phyloP scores from a whole-genome alignment of 1,140 invertebrate genomes.

The Cotesia chilonis region DNA sequence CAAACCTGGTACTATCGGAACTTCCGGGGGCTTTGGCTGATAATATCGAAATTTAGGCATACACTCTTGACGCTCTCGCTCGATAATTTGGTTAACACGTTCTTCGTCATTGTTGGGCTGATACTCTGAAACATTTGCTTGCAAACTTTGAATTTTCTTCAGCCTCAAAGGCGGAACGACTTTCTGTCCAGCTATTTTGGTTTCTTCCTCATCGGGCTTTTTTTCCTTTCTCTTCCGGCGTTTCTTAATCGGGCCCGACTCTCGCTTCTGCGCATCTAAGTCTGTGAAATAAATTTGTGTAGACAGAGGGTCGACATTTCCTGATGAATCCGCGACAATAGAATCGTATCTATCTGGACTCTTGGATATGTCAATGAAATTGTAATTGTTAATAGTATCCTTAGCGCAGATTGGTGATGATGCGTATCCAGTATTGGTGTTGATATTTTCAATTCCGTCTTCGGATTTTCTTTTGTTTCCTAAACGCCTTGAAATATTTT shows the following conservation, averaged over 20 bases:
- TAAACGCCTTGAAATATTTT: conserved; percentile 12
- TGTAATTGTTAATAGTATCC: neutral
- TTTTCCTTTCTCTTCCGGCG: conserved; percentile 22
- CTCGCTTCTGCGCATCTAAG: neutral
- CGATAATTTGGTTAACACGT: neutral
- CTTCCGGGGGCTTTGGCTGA: neutral
- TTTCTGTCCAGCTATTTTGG: conserved; percentile 30
- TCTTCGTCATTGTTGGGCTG: neutral
- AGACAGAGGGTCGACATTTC: neutral
- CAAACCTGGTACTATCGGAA: conserved; percentile 1
- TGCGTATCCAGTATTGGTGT: neutral
- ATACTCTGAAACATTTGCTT: neutral
- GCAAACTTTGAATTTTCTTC: conserved; percentile 47
- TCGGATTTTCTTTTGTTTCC: conserved; percentile 11
- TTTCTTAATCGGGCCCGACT: neutral
- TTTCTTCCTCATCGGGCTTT: conserved; percentile 11
- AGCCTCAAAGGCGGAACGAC: conserved; percentile 51
- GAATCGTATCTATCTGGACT: conserved; percentile 35
- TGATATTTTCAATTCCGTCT: neutral
- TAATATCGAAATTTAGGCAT: conserved; percentile 10
- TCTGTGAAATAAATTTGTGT: neutral
- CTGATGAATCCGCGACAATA: neutral
- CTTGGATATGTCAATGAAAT: conserved; percentile 33
- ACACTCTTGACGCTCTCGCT: neutral
- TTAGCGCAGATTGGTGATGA: neutral